phyloP scores from a whole-genome alignment of 1,140 invertebrate genomes.

The Lordiphosa mommai region DNA sequence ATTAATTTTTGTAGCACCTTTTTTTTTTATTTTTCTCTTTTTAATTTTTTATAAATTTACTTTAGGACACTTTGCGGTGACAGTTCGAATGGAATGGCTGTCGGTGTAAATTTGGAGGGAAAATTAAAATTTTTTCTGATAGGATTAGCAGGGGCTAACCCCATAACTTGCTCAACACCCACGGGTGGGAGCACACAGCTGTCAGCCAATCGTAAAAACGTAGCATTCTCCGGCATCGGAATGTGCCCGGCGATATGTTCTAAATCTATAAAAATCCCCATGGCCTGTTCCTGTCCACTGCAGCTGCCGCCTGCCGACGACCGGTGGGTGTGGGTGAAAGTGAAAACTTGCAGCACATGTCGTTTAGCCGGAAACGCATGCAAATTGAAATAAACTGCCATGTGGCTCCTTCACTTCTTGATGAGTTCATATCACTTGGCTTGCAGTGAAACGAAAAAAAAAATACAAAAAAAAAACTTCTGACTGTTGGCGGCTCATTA shows the following conservation, averaged over 20 bases:
- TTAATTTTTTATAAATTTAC: constrained; percentile 4
- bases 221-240: constrained; percentile 22
- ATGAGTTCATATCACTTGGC: constrained; percentile 10
- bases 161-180: constrained; percentile 27
- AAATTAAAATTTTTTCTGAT: constrained; percentile 1
- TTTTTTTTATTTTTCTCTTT: constrained; percentile 1
- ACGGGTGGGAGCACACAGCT: constrained; percentile 28
- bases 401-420: constrained; percentile 10
- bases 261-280: constrained; percentile 51
- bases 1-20: constrained; percentile 8
- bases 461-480: constrained; percentile 7
- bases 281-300: constrained; percentile 24
- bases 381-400: constrained; percentile 46
- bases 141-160: constrained; percentile 2
- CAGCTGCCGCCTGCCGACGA: constrained; percentile 20
- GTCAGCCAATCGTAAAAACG: constrained; percentile 38
- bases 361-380: constrained; percentile 50
- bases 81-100: background rate
- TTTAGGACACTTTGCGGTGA: constrained; percentile 1
- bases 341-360: constrained; percentile 44
- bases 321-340: constrained; percentile 37
- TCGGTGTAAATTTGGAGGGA: background rate
- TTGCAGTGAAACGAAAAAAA: background rate
- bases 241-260: constrained; percentile 27
- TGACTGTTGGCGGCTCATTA: constrained; percentile 7